These are phyloP conservation scores for Heterotis niloticus DNA, from an alignment of 2,113 vertebrate genomes.

Conservation along the genomic window DNA sequence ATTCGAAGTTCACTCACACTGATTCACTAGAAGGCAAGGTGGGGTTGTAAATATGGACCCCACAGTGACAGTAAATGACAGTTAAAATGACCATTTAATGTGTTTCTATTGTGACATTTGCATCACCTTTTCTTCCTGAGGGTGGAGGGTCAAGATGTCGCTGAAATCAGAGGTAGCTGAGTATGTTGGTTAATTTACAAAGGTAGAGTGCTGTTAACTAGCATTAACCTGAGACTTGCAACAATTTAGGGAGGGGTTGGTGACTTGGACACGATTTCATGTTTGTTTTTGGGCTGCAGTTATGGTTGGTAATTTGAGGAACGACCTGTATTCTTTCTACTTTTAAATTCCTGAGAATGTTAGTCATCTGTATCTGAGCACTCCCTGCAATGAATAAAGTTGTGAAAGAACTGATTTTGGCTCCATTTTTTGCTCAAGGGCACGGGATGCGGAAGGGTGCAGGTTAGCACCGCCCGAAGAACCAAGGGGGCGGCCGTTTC, in stretches of 20 bases:
- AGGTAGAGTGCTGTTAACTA: no score
- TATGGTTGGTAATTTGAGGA: not conserved
- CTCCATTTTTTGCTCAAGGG: no score
- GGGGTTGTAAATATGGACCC: no score
- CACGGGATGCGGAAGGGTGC: no score
- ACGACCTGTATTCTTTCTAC: not conserved
- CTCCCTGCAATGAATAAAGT: not conserved
- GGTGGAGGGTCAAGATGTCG: not conserved
- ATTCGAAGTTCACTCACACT: no score
- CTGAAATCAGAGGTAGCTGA: not conserved
- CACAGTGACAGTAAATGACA: not conserved
- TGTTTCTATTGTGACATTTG: not conserved
- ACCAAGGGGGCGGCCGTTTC: no score
- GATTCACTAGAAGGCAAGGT: no score
- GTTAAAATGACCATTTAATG: not conserved
- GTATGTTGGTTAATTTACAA: no score
- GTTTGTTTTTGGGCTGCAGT: not conserved
- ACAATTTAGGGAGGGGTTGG: not conserved
- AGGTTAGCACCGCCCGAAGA: no score
- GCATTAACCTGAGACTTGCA: not conserved
- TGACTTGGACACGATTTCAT: not conserved
- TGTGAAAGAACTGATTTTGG: not conserved
- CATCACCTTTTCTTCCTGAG: not conserved
- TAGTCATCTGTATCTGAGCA: not conserved
- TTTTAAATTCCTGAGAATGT: not conserved